phyloP scores from a whole-genome alignment of 1,140 invertebrate genomes.

The Ceratitis capitata region DNA sequence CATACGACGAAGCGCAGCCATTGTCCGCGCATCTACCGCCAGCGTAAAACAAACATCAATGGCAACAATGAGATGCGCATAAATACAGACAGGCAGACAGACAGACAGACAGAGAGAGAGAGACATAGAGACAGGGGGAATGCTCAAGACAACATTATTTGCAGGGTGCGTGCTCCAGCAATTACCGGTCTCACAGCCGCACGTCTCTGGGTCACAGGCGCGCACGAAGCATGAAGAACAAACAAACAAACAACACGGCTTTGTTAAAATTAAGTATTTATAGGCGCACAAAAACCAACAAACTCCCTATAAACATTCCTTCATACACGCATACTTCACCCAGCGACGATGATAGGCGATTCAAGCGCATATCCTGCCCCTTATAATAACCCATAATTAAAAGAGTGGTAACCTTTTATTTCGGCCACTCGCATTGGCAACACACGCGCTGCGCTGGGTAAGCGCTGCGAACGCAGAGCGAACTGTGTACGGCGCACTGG shows the following conservation, averaged over 20 bases:
- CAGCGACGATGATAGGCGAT: neutral
- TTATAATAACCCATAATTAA: conserved; percentile 41
- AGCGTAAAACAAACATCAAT: neutral
- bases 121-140: no score
- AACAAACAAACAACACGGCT: neutral
- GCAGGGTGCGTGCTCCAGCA: conserved; percentile 23
- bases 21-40: neutral
- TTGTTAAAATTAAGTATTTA: conserved; percentile 41
- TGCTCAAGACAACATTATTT: neutral
- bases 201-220: neutral
- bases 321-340: neutral
- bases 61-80: no score
- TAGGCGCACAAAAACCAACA: conserved; percentile 30
- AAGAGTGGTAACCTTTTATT: conserved; percentile 25
- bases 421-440: neutral
- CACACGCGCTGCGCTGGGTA: neutral
- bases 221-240: neutral
- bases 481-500: neutral
- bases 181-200: neutral
- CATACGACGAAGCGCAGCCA: neutral
- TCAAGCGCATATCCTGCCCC: conserved; percentile 37
- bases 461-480: neutral
- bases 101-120: neutral
- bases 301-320: neutral
- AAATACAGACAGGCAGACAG: neutral